Base-by-base conservation (phyloP, 2,888 invertebrate genomes). In the Agapostemon virescens region DNA sequence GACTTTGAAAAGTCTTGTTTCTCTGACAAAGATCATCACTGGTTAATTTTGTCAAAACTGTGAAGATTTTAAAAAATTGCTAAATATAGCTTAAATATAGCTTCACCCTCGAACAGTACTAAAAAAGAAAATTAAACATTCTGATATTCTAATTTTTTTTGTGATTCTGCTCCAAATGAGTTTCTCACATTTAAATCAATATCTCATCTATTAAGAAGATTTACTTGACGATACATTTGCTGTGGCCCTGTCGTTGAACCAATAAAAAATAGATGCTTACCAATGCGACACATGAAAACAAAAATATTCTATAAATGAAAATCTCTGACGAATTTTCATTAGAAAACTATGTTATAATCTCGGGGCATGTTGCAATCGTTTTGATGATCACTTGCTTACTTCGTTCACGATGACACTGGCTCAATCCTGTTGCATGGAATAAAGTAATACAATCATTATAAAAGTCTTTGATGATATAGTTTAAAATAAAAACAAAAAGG, bases 351-450 rank as follows among this genome's bases (percentile, higher is more conserved):
- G 30, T 69, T 66, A 68, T 52, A 69, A 74, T 42, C 75, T 58
- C 82, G 26, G 64, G 67, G 67, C 66, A 45, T 23, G 63, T 55
- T 73, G 82, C 58, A 71, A 83, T 77, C 73, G 74, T 73, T 83
- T 77, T 82, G 77, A 77, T 69, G 84, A 81, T 79, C 82, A 79
- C 79, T 79, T 84, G 84, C 74, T 74, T 75, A 70, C 81, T 84
- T 80, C 82, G 80, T 85, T 89, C 86, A 90, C 73, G 88, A 86
- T 70, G 88, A 81, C 83, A 86, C 84, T 85, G 86, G 86, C 85
- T 90, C 91, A 88, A 88, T 86, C 91, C 92, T 92, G 91, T 89
- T 87, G 89, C 90, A 91, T 90, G 90, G 91, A 92, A 92, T 89
- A 92, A 88, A 92, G 89, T 82, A 90, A 90, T 75, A 84, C 75